These are phyloP conservation scores for Corticium candelabrum DNA, from an alignment of 37 sponge, comb jelly and placozoan species.

Conservation along the genomic window DNA sequence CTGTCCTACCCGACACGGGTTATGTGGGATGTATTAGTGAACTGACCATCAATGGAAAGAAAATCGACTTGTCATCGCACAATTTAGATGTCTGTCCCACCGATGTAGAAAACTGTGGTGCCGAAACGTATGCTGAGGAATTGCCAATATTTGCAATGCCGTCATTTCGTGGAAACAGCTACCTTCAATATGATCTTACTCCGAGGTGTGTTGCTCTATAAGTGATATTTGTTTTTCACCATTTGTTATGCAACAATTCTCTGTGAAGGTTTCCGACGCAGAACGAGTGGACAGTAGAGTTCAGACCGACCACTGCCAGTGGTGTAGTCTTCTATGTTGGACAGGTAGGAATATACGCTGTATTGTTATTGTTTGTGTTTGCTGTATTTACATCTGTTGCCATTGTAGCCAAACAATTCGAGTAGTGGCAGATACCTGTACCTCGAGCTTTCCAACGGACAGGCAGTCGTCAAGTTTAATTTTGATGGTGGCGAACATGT, in stretches of 20 bases:
- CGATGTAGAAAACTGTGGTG: background rate
- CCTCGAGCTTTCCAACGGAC: too few relatives aligned
- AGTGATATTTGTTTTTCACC: too few relatives aligned
- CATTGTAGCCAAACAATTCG: too few relatives aligned
- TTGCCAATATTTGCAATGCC: background rate
- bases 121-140: background rate
- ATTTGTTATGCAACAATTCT: too few relatives aligned
- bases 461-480: too few relatives aligned
- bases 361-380: too few relatives aligned
- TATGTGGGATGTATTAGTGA: background rate
- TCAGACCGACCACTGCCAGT: background rate
- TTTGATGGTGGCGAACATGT: too few relatives aligned
- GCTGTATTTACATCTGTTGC: too few relatives aligned
- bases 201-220: too few relatives aligned
- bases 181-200: background rate
- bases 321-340: background rate
- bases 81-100: background rate
- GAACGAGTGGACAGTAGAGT: background rate
- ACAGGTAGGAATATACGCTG: too few relatives aligned
- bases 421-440: too few relatives aligned
- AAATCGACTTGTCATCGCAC: background rate
- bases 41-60: background rate
- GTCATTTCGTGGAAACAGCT: background rate
- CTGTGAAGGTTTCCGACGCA: background rate
- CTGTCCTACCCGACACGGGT: background rate